phyloP scores from a whole-genome alignment of 2,113 vertebrate genomes.

The Microcebus murinus region DNA sequence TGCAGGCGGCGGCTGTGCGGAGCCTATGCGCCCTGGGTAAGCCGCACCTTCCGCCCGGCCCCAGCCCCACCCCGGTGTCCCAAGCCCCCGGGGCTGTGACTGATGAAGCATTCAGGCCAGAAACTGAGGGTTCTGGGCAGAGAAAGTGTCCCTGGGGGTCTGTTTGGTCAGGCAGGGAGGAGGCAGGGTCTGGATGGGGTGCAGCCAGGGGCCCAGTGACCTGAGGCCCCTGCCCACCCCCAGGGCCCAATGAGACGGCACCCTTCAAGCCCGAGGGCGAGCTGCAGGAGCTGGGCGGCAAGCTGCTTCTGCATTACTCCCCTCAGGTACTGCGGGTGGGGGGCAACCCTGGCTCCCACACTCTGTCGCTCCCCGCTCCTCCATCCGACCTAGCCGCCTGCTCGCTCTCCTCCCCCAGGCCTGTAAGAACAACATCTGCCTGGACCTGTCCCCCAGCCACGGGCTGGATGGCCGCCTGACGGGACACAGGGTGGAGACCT shows the following conservation, averaged over 20 bases:
- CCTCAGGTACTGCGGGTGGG: conserved; percentile 90
- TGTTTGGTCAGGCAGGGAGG: not conserved
- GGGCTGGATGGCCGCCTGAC: conserved; percentile 95
- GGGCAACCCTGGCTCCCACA: not conserved
- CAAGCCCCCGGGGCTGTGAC: not conserved
- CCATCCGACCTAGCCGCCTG: not conserved
- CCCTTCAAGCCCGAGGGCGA: conserved; percentile 94
- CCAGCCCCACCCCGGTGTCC: not conserved
- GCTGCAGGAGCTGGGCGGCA: conserved; percentile 90
- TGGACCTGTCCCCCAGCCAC: conserved; percentile 94
- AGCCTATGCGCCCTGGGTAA: conserved; percentile 88
- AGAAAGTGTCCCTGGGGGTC: not conserved
- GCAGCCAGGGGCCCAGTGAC: not conserved
- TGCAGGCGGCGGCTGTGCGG: conserved; percentile 89
- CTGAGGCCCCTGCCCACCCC: not conserved
- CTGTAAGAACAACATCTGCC: conserved; percentile 96
- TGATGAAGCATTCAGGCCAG: not conserved
- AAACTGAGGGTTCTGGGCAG: not conserved
- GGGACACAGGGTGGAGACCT: conserved; percentile 94
- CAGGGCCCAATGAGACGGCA: conserved; percentile 94
- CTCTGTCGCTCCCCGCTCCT: not conserved
- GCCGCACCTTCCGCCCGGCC: not conserved
- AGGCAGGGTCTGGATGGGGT: not conserved
- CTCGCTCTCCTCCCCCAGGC: conserved; percentile 84
- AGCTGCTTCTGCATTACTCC: conserved; percentile 96